Evolutionary conservation across 92 coral and sea anemone genomes (phyloP), one percentile per base, ranked within the genome.

Genomic region (Phenganax stokvisi): DNA sequence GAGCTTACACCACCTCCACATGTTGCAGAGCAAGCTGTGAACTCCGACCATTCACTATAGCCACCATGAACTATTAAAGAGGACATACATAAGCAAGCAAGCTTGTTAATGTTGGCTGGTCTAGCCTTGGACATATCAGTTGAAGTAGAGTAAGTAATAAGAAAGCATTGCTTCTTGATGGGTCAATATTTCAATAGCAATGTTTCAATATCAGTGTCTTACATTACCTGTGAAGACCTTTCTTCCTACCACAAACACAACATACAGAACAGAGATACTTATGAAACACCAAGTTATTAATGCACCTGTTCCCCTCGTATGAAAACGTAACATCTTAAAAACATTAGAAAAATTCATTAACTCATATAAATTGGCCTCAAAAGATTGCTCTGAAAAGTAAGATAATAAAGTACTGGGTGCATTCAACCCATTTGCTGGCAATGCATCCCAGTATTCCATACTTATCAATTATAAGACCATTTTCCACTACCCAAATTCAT

Each of bases 1-100:
- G 81, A 10, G 7, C 47, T 76, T 0, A 56, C 54, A 25, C 81
- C 81, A 59, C 81, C 56, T n/a, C 81, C 81, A 56, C 81, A 76
- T 44, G 70, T 30, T 76, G 69, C 69, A 58, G 81, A 58, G 54
- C 81, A 76, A 3, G 70, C 28, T 6, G 71, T 76, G 54, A 58
- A 76, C 30, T 13, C 56, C 4, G 81, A 76, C 81, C 81, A 76
- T 53, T 76, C 55, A 27, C 81, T 76, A 16, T 57, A 76, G 47
- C 70, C 81, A 57, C 81, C 81, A 76, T 76, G 25, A 29, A 76
- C 81, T 76, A 69, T 12, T 25, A 54, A 69, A 69, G 10, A 29
- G 12, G 10, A 29, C 11, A 54, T 57, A 17, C 56, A 30, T 8
- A 29, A 10, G 16, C 4, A n/a, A 9, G 17, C 12, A 6, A 12